These are phyloP conservation scores for Trigoniulus corallinus DNA, from an alignment of 1,140 invertebrate genomes.

Conservation along the genomic window DNA sequence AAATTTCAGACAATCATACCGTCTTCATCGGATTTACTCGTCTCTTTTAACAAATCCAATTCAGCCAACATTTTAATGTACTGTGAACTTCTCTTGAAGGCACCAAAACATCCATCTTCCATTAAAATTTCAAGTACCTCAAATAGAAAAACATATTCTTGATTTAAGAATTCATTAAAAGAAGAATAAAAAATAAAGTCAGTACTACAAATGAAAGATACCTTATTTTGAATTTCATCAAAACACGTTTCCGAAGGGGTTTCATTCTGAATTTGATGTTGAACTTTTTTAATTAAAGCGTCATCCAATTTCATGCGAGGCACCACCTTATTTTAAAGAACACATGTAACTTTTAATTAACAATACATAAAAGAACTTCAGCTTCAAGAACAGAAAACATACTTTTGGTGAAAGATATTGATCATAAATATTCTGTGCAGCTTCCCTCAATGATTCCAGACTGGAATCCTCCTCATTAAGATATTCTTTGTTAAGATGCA, in stretches of 20 bases:
- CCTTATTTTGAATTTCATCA: conserved; percentile 54
- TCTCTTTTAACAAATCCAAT: conserved; percentile 46
- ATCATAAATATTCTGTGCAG: conserved; percentile 60
- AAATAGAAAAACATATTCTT: no score
- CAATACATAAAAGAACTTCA: neutral
- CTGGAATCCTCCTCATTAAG: conserved; percentile 28
- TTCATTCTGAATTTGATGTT: conserved; percentile 43
- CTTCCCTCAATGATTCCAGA: conserved; percentile 48
- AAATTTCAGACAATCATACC: neutral
- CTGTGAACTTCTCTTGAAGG: conserved; percentile 45
- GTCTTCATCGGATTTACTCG: conserved; percentile 30
- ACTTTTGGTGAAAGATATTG: conserved; percentile 64
- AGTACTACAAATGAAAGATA: conserved; percentile 15
- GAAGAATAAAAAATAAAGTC: conserved; percentile 7
- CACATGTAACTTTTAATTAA: neutral
- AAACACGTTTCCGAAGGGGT: conserved; percentile 54
- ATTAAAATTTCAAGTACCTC: conserved; percentile 22
- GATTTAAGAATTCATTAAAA: conserved; percentile 5
- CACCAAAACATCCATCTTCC: conserved; percentile 47
- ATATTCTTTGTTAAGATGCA: conserved; percentile 11
- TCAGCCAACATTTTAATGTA: conserved; percentile 60
- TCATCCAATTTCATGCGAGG: conserved; percentile 48
- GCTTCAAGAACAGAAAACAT: conserved; percentile 7
- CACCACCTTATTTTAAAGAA: conserved; percentile 34
- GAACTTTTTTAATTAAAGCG: conserved; percentile 39